Evolutionary conservation across 2,113 vertebrate genomes (phyloP).

Genomic region (Beaufortia kweichowensis): DNA sequence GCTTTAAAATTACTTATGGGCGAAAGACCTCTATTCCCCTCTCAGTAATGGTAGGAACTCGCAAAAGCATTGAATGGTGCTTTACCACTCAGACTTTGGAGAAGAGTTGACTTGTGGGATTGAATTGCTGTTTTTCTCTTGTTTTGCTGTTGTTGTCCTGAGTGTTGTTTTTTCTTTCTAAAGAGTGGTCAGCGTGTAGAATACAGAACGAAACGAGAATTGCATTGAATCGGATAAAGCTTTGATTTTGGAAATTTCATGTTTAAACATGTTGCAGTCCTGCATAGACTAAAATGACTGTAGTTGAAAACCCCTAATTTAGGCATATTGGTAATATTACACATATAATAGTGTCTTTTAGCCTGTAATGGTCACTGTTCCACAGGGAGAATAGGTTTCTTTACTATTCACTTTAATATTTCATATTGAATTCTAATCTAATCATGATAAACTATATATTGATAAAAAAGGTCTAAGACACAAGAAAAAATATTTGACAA

Average conservation of each 20-base stretch:
- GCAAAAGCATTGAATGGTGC: not conserved
- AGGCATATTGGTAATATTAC: too few relatives aligned
- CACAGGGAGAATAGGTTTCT: too few relatives aligned
- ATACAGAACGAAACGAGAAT: constrained; percentile 2
- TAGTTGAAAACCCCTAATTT: too few relatives aligned
- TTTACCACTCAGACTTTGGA: not conserved
- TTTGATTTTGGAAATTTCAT: constrained; percentile 21
- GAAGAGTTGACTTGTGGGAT: constrained; percentile 14
- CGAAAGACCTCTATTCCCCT: not conserved
- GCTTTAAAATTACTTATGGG: constrained; percentile 16
- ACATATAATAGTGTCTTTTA: too few relatives aligned
- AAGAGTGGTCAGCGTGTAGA: not conserved
- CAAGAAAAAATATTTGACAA: too few relatives aligned
- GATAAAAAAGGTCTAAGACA: too few relatives aligned
- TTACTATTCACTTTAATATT: too few relatives aligned
- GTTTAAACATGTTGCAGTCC: too few relatives aligned
- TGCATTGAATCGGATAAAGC: not conserved
- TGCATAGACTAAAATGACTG: too few relatives aligned
- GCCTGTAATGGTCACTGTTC: too few relatives aligned
- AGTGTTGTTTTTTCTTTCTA: constrained; percentile 6
- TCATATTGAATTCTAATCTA: too few relatives aligned
- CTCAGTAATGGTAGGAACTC: not conserved
- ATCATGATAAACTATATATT: too few relatives aligned
- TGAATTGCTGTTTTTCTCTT: constrained; percentile 31
- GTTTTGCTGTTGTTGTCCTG: constrained; percentile 11